These are phyloP conservation scores for Protomyctophum bolini DNA, from an alignment of 2,113 vertebrate genomes.

Conservation along the genomic window DNA sequence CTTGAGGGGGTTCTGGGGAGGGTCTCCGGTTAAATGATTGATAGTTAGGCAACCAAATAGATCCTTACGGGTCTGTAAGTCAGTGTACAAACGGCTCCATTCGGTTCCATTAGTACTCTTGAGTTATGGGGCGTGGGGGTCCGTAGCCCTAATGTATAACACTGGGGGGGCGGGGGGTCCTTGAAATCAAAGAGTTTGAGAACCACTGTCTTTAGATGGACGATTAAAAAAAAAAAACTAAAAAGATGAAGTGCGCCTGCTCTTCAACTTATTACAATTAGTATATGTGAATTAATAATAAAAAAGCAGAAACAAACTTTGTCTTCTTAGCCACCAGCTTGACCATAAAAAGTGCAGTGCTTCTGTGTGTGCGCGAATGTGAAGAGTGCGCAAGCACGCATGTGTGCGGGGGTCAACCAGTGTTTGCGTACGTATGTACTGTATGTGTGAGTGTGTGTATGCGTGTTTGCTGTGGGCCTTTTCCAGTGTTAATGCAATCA, in stretches of 20 bases:
- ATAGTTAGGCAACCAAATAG: no score
- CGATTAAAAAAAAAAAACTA: constrained; percentile 5
- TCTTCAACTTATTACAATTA: constrained; percentile 60
- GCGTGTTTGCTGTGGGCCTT: constrained; percentile 80
- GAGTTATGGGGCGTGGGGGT: no score
- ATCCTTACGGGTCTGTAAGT: no score
- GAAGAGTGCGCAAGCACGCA: constrained; percentile 42
- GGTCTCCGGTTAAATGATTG: no score
- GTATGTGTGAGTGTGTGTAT: constrained; percentile 64
- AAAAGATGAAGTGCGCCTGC: constrained; percentile 40
- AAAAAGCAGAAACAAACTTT: constrained; percentile 61
- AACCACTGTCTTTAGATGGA: background rate
- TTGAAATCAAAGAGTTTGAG: no score
- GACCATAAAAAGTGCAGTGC: constrained; percentile 85
- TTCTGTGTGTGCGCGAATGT: constrained; percentile 73
- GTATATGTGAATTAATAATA: constrained; percentile 65
- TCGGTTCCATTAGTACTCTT: no score
- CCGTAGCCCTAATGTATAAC: no score
- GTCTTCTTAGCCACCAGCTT: constrained; percentile 89
- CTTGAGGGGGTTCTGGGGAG: no score
- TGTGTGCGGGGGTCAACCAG: constrained; percentile 52
- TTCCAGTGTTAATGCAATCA: constrained; percentile 98
- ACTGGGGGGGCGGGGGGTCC: no score
- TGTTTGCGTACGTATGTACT: constrained; percentile 75
- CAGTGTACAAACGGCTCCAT: no score